Conservation (phyloP, 1,140 invertebrate genomes). For the Drosophila paulistorum region DNA sequence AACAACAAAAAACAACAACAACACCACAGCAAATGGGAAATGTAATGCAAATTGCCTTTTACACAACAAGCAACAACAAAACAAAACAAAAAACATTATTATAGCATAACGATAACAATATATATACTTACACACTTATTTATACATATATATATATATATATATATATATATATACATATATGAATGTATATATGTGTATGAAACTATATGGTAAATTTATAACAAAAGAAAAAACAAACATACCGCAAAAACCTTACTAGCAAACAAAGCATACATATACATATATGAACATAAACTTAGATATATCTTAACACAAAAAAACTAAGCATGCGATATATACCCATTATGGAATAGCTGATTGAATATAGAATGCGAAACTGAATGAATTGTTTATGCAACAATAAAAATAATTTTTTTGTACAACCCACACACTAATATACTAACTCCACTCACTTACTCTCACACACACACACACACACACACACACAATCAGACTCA, state of each 20-base stretch:
- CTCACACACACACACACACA: slow-evolving; percentile 29
- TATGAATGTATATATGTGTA: slow-evolving; percentile 6
- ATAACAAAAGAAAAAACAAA: slow-evolving; percentile 42
- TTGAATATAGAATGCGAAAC: slow-evolving; percentile 28
- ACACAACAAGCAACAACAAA: slow-evolving; percentile 50
- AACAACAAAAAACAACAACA: slow-evolving; percentile 33
- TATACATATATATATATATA: slow-evolving; percentile 25
- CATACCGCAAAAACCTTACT: slow-evolving; percentile 77
- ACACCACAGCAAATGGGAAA: slow-evolving; percentile 31
- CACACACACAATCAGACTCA: slow-evolving; percentile 63
- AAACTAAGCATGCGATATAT: slow-evolving; percentile 58
- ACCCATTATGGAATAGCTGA: slow-evolving; percentile 30
- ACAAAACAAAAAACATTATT: slow-evolving; percentile 16
- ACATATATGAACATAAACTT: slow-evolving; percentile 20
- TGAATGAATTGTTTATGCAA: neutral
- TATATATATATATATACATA: slow-evolving; percentile 11
- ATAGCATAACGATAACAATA: slow-evolving; percentile 12
- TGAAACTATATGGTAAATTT: slow-evolving; percentile 35
- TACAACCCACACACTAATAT: slow-evolving; percentile 6
- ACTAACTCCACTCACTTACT: slow-evolving; percentile 8
- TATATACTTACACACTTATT: slow-evolving; percentile 10
- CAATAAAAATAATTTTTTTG: neutral
- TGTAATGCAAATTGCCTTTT: slow-evolving; percentile 70
- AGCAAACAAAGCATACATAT: slow-evolving; percentile 72
- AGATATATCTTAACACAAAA: slow-evolving; percentile 47